Conservation (phyloP, 2,888 invertebrate species). For the Drosophila anomelani region DNA sequence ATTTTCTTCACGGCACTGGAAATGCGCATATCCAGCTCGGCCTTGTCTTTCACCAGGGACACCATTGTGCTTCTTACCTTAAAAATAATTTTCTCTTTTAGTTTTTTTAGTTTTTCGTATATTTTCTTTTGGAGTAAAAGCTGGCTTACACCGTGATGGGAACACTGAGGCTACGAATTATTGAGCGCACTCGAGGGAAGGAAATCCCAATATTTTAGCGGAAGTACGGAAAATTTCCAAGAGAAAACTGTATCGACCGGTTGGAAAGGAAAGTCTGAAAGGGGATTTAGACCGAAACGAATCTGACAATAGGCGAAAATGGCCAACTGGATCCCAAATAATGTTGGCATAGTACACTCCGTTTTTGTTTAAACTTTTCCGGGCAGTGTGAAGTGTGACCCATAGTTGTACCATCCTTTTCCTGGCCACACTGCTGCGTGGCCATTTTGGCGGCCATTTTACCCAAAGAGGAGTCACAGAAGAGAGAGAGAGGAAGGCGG, state of each 20-base stretch:
- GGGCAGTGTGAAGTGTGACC: background rate
- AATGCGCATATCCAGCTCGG: constrained; percentile 89
- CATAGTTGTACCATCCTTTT: no score
- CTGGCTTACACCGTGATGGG: background rate
- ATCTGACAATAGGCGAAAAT: background rate
- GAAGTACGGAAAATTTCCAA: constrained; percentile 5
- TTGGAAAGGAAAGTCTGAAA: background rate
- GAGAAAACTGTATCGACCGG: background rate
- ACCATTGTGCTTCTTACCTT: constrained; percentile 58
- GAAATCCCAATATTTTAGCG: background rate
- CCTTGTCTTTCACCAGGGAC: constrained; percentile 82
- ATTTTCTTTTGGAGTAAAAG: background rate
- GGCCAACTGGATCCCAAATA: background rate
- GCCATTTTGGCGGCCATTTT: background rate
- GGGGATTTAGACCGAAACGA: no score
- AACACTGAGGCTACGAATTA: background rate
- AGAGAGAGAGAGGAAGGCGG: background rate
- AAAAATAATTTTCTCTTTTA: background rate
- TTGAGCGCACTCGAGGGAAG: background rate
- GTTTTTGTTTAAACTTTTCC: background rate
- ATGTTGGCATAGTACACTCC: background rate
- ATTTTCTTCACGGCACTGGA: constrained; percentile 90
- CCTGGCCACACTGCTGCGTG: background rate
- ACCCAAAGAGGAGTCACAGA: background rate
- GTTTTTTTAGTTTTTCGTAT: background rate